Evolutionary conservation across 2,888 invertebrate genomes (phyloP).

Genomic region (Acleris holmiana): DNA sequence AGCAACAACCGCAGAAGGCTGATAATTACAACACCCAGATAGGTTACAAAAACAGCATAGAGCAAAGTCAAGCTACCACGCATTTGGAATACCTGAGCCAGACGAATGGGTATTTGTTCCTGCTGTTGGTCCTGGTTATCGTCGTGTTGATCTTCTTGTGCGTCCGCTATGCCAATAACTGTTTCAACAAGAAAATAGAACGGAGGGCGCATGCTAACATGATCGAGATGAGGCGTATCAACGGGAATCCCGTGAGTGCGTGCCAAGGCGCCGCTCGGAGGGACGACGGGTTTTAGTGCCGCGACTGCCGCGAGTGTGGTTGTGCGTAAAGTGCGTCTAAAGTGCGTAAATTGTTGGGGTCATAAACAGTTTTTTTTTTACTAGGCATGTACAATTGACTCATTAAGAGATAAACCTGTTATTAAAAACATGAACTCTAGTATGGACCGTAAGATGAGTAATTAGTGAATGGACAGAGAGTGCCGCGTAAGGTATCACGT

Average conservation of each 20-base stretch:
- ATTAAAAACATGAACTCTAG: too few species aligned
- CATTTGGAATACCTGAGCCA: background rate
- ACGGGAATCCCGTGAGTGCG: too few species aligned
- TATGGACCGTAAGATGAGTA: background rate
- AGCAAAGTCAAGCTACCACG: background rate
- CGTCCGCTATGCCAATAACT: slow-evolving; percentile 9
- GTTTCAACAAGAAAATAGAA: slow-evolving; percentile 7
- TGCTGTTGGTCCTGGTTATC: background rate
- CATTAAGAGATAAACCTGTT: background rate
- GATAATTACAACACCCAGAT: slow-evolving; percentile 6
- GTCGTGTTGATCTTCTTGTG: background rate
- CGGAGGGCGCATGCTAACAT: slow-evolving; percentile 8
- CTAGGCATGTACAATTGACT: background rate
- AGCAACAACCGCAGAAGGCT: background rate
- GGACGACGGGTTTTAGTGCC: background rate
- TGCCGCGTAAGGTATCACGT: background rate
- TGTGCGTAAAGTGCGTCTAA: too few species aligned
- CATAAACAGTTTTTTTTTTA: background rate
- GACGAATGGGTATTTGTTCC: slow-evolving; percentile 8
- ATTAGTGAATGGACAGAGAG: background rate
- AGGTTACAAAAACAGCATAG: background rate
- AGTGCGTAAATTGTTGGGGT: background rate
- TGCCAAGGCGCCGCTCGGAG: background rate
- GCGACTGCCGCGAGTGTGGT: too few species aligned
- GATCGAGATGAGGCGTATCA: slow-evolving; percentile 11